Percentiles rank a stretch among this genome's conserved stretches.
These are phyloP conservation scores for Sciurus carolinensis DNA, from an alignment of 2,797 vertebrate genomes.

Conservation along the genomic window DNA sequence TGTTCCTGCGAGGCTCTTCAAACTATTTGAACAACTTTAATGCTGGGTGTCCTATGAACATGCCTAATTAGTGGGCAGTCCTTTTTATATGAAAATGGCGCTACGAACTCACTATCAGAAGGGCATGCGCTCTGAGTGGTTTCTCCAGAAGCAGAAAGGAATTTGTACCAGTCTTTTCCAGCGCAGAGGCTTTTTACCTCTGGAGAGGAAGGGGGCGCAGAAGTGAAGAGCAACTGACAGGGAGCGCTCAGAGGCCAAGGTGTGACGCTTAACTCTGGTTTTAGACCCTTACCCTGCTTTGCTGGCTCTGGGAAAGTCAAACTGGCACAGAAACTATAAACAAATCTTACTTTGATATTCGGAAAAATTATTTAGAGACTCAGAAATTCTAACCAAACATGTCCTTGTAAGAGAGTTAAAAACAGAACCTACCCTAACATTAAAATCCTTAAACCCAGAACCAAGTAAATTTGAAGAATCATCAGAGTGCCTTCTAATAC, in stretches of 20 bases:
- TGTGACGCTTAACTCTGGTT: background rate
- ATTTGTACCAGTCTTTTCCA: background rate
- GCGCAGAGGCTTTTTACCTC: background rate
- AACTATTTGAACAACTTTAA: background rate
- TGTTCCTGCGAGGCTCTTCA: background rate
- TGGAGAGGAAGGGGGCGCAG: slow-evolving; percentile 30
- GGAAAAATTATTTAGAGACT: background rate
- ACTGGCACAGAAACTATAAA: background rate
- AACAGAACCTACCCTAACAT: background rate
- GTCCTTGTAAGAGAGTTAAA: background rate
- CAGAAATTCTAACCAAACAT: slow-evolving; percentile 8
- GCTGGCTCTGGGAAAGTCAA: background rate
- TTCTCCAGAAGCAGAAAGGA: background rate
- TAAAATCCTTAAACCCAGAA: background rate
- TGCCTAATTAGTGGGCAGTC: background rate
- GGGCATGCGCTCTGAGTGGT: slow-evolving; percentile 70
- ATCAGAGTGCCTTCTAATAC: background rate
- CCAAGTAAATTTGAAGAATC: background rate
- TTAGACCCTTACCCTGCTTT: no score
- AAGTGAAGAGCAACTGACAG: background rate
- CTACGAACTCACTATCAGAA: background rate
- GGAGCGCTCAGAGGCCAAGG: background rate
- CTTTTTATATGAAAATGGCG: slow-evolving; percentile 65
- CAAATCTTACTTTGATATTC: background rate
- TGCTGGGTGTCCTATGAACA: accelerated